Conservation (phyloP, 2,113 vertebrate species). For the Columba janthina region DNA sequence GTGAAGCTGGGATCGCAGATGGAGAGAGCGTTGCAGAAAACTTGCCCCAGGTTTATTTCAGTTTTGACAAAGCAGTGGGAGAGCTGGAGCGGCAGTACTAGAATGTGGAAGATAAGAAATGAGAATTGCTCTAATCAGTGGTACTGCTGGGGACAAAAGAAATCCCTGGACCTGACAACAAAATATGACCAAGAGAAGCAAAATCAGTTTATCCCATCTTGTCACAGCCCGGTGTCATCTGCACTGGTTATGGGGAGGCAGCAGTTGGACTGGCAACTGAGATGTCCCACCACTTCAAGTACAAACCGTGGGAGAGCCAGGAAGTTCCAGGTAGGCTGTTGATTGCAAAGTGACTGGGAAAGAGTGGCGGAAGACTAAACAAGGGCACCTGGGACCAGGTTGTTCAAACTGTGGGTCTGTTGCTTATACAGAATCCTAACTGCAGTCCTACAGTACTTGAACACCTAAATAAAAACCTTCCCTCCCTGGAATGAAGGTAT, state of each 20-base stretch:
- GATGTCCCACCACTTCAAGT: background rate
- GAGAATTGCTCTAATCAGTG: background rate
- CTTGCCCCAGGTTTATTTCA: background rate
- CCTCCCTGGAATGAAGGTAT: background rate
- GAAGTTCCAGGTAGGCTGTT: constrained; percentile 45
- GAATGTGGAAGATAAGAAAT: constrained; percentile 7
- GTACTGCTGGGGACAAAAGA: background rate
- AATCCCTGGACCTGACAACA: background rate
- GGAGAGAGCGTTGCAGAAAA: constrained; percentile 3
- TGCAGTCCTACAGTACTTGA: background rate
- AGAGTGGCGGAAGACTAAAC: background rate
- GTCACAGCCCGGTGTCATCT: background rate
- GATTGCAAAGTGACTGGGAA: background rate
- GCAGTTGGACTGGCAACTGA: background rate
- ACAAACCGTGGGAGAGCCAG: background rate
- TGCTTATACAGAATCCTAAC: background rate
- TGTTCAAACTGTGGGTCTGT: background rate
- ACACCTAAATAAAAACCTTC: background rate
- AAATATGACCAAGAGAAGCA: background rate
- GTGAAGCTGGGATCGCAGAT: constrained; percentile 17
- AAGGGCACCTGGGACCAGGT: background rate
- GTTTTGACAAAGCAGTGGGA: background rate
- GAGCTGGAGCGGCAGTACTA: background rate
- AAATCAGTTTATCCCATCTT: background rate
- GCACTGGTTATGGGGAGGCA: background rate